phyloP scores from a whole-genome alignment of 2,888 invertebrate species.

The Leuctra nigra region DNA sequence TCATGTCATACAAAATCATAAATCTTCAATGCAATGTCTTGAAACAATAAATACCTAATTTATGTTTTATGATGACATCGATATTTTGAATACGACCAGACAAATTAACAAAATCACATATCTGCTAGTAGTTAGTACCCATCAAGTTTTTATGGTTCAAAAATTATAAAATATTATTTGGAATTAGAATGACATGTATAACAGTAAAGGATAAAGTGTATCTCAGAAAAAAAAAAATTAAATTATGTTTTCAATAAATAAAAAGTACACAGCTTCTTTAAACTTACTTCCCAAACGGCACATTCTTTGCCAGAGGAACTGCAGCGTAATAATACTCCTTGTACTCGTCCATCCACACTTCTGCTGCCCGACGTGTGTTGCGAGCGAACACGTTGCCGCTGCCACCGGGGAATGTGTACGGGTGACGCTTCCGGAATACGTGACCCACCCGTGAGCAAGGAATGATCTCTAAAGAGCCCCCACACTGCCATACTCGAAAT shows the following conservation, averaged over 20 bases:
- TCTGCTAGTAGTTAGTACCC: no score
- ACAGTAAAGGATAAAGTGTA: no score
- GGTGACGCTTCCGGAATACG: constrained; percentile 93
- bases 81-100: no score
- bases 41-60: no score
- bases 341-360: constrained; percentile 99
- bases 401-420: constrained; percentile 96
- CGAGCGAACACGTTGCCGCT: constrained; percentile 94
- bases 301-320: constrained; percentile 82
- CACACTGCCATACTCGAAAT: constrained; percentile 96
- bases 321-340: constrained; percentile 93
- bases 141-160: no score
- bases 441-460: constrained; percentile 95
- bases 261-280: neutral
- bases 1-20: no score
- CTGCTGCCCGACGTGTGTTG: constrained; percentile 94
- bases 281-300: constrained; percentile 84
- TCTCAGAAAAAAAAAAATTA: no score
- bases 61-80: no score
- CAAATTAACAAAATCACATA: no score
- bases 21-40: no score
- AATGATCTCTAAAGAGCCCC: constrained; percentile 92
- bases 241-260: neutral
- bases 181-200: no score
- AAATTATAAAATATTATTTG: no score